These are phyloP conservation scores for Cylloceria caligata DNA, from an alignment of 2,888 invertebrate genomes.

Conservation along the genomic window DNA sequence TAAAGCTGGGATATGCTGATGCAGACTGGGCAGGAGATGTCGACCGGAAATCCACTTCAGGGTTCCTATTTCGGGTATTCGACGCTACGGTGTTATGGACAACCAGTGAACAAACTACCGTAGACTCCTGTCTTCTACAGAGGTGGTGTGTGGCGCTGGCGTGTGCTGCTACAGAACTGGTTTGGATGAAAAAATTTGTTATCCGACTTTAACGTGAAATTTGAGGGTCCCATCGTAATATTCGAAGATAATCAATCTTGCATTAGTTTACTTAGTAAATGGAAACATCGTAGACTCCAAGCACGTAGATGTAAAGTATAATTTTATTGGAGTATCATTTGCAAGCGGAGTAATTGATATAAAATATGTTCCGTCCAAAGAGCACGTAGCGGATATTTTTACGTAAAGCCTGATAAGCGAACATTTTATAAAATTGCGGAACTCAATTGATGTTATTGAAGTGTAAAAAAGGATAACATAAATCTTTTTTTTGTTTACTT, in stretches of 20 bases:
- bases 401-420: neutral
- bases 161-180: conserved; percentile 71
- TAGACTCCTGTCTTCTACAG: conserved; percentile 77
- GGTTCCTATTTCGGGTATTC: conserved; percentile 73
- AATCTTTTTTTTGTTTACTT: no score
- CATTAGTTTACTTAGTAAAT: neutral
- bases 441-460: no score
- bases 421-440: neutral
- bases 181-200: conserved; percentile 75
- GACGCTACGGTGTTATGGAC: conserved; percentile 75
- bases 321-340: neutral
- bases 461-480: no score
- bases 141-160: conserved; percentile 77
- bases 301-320: neutral
- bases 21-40: no score
- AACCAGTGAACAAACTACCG: conserved; percentile 75
- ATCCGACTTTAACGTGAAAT: conserved; percentile 66
- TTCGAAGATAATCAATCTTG: conserved; percentile 72
- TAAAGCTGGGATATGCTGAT: no score
- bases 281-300: neutral
- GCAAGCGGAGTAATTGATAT: neutral
- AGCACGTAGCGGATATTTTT: neutral
- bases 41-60: conserved; percentile 76
- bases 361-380: neutral
- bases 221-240: conserved; percentile 46